Evolutionary conservation across 2,113 vertebrate genomes (phyloP), one percentile per base, ranked within the genome.

Genomic region (Mungos mungo): DNA sequence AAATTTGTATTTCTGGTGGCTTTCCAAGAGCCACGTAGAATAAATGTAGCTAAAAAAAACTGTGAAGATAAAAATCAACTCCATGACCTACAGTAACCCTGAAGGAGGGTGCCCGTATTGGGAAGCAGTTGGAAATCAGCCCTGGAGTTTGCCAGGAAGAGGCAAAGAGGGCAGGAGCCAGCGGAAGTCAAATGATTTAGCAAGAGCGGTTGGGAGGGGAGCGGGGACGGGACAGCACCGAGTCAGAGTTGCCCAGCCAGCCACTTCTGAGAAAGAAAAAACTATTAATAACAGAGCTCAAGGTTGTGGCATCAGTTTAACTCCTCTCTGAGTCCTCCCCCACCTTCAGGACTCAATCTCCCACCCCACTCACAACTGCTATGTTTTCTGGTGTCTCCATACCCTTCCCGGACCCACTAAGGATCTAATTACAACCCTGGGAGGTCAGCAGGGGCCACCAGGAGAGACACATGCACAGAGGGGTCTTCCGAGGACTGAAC

Each of bases 401-500:
- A 68, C 19, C 82, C 98, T 98, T 96, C 91, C 90, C 31, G 96
- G 96, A 54, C 47, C 69, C 25, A 6, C 71, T 65, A 93, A 94
- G 63, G 68, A 66, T 88, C 96, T 98, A 98, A 98, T 98, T 98
- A 97, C 98, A 98, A 89, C 8, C 88, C 88, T 96, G 84, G 81
- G 88, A 98, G 81, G 88, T 81, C 95, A 95, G 79, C 50, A n/a
- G 31, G 69, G 93, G 82, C 45, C 93, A 54, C 76, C 18, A 71
- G 14, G 82, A 90, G 93, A 88, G 3, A 3, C 29, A 81, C 54
- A 27, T 29, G 27, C 27, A 0, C 3, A 23, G n/a, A 21, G 3
- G 68, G 41, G 15, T 35, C 45, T 41, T 45, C 35, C 4, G 69
- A 89, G 96, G 60, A 21, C n/a, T 82, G 52, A 66, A 7, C 2